Base-by-base conservation (phyloP, 2,888 invertebrate genomes). In the Anoncus sp. region DNA sequence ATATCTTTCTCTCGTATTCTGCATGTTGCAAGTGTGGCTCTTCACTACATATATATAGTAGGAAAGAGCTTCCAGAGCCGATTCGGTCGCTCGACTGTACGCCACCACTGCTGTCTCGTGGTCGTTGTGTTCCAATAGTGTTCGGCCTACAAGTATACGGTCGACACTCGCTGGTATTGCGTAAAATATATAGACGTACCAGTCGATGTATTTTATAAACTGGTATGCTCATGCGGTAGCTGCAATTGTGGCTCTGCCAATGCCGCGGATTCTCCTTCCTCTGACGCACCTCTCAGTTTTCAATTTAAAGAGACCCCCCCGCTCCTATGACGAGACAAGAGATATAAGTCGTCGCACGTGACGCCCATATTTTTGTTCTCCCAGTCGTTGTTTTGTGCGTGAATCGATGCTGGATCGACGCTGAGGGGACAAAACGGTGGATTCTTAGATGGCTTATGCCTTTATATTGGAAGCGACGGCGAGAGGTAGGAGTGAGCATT, bases 1-100 rank as follows among this genome's bases (percentile, higher is more conserved):
- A 31, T 62, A 31, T 71, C 22, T 49, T 18, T 53, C 65, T 35
- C 43, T 35, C 43, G 38, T 49, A 49, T 49, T 38, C 18, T 43
- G 47, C 35, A 24, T 38, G 47, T 22, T 47, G 14, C n/a, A 27
- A 31, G 20, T 12, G 47, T 14, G 31, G 35, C 27, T 18, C 7
- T 63, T 63, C 14, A 22, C 27, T 31, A 3, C 12, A 18, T 7
- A 35, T 35, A 1, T 55, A n/a, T 16, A 27, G 5, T 24, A 51
- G 22, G 31, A 9, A 9, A 16, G 24, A 55, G 16, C 31, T 9
- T 55, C 31, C 18, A 4, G 7, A 55, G 16, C 14, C 22, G 57
- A 40, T 59, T 59, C 57, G 40, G 22, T 59, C 40, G 20, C 31
- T 55, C 31, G n/a, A 31, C 31, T 31, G 31, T 55, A 55, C 55